phyloP scores from a whole-genome alignment of 2,888 invertebrate species.

The Erebia ligea region DNA sequence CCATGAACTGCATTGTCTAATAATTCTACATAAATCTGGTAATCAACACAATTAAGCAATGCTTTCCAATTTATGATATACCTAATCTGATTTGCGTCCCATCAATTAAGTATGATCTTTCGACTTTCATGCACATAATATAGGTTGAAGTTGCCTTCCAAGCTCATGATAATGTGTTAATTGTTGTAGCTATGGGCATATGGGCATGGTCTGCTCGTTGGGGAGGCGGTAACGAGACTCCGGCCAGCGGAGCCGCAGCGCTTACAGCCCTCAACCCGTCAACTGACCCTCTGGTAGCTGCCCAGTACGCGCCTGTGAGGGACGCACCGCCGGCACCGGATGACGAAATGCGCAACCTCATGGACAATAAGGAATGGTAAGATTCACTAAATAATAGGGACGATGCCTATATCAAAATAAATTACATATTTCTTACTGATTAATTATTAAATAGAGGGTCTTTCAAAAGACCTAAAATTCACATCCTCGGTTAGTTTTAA shows the following conservation, averaged over 20 bases:
- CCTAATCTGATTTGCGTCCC: no score
- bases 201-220: conserved; percentile 73
- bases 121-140: neutral
- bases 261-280: conserved; percentile 88
- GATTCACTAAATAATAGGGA: conserved; percentile 42
- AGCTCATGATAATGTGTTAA: conserved; percentile 30
- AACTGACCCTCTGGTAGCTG: conserved; percentile 89
- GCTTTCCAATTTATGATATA: no score
- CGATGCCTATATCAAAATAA: no score
- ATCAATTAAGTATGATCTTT: no score
- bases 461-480: no score
- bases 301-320: conserved; percentile 89
- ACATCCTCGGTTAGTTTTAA: no score
- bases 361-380: conserved; percentile 90
- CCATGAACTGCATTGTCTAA: no score
- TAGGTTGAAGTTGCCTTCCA: neutral
- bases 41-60: no score
- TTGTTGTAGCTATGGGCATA: conserved; percentile 63
- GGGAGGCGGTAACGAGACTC: conserved; percentile 80
- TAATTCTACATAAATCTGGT: no score
- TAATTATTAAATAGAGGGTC: no score
- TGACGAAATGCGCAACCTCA: conserved; percentile 88
- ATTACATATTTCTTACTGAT: no score
- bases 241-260: conserved; percentile 78
- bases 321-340: conserved; percentile 87